Conservation (phyloP, 2,888 invertebrate species). For the Dasysyrphus tricinctus region DNA sequence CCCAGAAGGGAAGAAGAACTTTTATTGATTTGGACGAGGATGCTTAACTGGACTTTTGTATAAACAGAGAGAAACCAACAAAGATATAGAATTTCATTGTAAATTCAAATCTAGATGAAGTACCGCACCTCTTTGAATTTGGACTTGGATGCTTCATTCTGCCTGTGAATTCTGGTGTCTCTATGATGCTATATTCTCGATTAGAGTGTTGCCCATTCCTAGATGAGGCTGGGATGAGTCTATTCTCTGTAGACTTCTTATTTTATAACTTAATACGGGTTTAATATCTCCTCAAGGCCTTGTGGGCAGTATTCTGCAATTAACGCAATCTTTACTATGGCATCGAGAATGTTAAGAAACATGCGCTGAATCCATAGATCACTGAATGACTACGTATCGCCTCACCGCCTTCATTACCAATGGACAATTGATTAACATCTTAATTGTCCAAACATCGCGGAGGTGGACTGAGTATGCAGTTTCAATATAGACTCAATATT, state of each 20-base stretch:
- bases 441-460: constrained; percentile 55
- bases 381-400: constrained; percentile 19
- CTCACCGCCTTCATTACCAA: constrained; percentile 4
- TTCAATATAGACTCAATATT: constrained; percentile 60
- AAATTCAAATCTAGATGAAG: constrained; percentile 66
- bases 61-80: constrained; percentile 23
- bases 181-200: constrained; percentile 16
- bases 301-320: constrained; percentile 61
- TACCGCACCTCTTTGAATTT: constrained; percentile 53
- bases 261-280: constrained; percentile 66
- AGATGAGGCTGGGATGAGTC: not conserved
- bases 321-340: constrained; percentile 56
- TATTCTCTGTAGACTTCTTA: not conserved
- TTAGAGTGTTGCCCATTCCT: constrained; percentile 18
- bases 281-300: constrained; percentile 42
- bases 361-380: constrained; percentile 62
- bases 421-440: constrained; percentile 68
- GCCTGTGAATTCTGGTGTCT: constrained; percentile 3
- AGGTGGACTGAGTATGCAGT: not conserved
- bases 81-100: constrained; percentile 59
- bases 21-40: constrained; percentile 19
- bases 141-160: not conserved
- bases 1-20: constrained; percentile 23
- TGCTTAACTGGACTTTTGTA: constrained; percentile 40
- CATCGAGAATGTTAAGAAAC: constrained; percentile 28